Percentiles rank a stretch among this genome's conserved stretches.
Evolutionary conservation across 1,140 invertebrate genomes (phyloP).

Genomic region (Neomicropteryx cornuta): DNA sequence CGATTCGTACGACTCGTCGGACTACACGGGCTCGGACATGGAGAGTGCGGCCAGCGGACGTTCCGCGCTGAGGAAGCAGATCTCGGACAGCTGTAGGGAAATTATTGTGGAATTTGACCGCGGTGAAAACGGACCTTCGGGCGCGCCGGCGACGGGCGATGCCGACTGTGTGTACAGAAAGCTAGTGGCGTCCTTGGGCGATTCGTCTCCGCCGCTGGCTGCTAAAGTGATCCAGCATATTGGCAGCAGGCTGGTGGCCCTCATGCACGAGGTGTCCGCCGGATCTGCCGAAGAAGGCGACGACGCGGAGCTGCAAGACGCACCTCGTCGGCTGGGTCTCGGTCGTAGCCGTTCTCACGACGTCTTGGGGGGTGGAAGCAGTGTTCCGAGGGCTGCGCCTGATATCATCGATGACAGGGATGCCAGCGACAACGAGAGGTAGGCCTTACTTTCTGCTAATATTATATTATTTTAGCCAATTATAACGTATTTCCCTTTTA

Average conservation of each 20-base stretch:
- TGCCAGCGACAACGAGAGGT: conserved; percentile 78
- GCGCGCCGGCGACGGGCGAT: conserved; percentile 53
- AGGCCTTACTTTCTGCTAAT: no score
- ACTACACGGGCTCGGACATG: conserved; percentile 80
- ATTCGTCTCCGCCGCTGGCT: conserved; percentile 72
- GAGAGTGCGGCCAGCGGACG: conserved; percentile 59
- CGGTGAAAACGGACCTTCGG: conserved; percentile 45
- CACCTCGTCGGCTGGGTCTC: conserved; percentile 16
- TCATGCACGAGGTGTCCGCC: conserved; percentile 87
- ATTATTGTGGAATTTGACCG: conserved; percentile 75
- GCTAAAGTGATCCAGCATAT: conserved; percentile 90
- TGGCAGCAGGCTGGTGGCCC: conserved; percentile 72
- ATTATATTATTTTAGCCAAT: no score
- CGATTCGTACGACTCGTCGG: conserved; percentile 82
- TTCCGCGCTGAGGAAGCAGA: conserved; percentile 69
- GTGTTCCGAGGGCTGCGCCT: conserved; percentile 29
- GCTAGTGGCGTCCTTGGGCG: conserved; percentile 66
- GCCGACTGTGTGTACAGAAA: conserved; percentile 76
- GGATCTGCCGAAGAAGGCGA: conserved; percentile 70
- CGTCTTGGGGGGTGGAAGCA: conserved; percentile 46
- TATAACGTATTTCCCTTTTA: no score
- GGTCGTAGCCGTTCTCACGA: conserved; percentile 64
- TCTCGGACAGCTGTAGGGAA: conserved; percentile 76
- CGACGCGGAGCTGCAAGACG: conserved; percentile 42
- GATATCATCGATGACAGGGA: conserved; percentile 56